Evolutionary conservation across 2,113 vertebrate genomes (phyloP).

Genomic region (Catharus minimus): DNA sequence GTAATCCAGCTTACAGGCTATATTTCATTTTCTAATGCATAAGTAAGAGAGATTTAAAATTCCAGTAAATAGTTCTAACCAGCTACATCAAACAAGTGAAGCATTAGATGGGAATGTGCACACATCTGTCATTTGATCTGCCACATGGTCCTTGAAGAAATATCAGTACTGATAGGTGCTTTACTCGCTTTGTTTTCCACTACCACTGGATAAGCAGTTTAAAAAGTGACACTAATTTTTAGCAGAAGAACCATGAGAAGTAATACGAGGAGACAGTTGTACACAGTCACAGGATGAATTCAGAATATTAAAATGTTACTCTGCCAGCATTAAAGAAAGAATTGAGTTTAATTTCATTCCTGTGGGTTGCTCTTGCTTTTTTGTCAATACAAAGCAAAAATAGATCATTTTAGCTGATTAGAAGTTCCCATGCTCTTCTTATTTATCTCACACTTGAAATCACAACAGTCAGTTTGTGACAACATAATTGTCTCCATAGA

Average conservation of each 20-base stretch:
- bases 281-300: background rate
- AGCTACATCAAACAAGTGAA: background rate
- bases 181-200: background rate
- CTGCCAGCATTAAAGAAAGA: slow-evolving; percentile 11
- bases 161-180: background rate
- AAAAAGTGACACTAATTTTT: slow-evolving; percentile 24
- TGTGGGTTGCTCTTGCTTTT: background rate
- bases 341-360: background rate
- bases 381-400: slow-evolving; percentile 29
- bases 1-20: slow-evolving; percentile 3
- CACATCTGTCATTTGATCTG: slow-evolving; percentile 5
- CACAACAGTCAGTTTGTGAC: slow-evolving; percentile 12
- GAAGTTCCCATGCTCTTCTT: slow-evolving; percentile 22
- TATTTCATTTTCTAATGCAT: slow-evolving; percentile 36
- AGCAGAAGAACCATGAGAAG: background rate
- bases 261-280: background rate
- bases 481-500: slow-evolving; percentile 62
- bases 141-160: background rate
- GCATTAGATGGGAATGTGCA: background rate
- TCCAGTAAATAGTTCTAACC: slow-evolving; percentile 22
- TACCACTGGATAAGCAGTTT: background rate
- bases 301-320: slow-evolving; percentile 23
- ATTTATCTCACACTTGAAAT: slow-evolving; percentile 53
- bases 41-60: slow-evolving; percentile 44
- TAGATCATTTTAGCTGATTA: slow-evolving; percentile 39